A percentile compares a stretch with the other conserved stretches of the same genome.
Conservation (phyloP, 2,113 vertebrate genomes). For the Eretmodus cyanostictus region DNA sequence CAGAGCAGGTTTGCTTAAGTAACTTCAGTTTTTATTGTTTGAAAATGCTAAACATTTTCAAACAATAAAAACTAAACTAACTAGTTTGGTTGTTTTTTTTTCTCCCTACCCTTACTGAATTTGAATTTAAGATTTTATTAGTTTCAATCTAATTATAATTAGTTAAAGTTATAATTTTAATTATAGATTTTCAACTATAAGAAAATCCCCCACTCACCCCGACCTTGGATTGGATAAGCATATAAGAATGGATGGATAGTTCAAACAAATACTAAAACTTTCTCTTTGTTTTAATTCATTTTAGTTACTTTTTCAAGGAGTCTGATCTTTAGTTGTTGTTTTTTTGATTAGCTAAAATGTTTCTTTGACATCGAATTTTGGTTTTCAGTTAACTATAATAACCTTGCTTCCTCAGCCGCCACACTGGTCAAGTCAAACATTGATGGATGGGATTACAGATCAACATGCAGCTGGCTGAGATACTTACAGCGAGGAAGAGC, state of each 20-base stretch:
- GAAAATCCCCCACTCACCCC: neutral
- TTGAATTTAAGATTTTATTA: neutral
- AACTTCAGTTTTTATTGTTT: neutral
- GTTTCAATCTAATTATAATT: neutral
- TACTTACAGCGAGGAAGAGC: slow-evolving; percentile 94
- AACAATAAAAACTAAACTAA: neutral
- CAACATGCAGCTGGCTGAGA: neutral
- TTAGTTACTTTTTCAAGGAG: neutral
- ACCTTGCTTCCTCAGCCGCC: neutral
- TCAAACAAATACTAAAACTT: neutral
- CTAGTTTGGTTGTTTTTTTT: neutral
- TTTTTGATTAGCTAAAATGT: neutral
- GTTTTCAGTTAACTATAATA: neutral
- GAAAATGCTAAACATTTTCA: neutral
- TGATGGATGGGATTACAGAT: neutral
- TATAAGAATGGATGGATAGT: neutral
- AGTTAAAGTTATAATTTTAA: neutral
- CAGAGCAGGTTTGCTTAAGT: neutral
- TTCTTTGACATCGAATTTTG: neutral
- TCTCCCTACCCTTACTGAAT: neutral
- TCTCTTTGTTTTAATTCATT: neutral
- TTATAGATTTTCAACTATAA: neutral
- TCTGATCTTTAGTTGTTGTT: neutral
- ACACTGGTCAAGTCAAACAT: neutral
- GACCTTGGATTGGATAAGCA: neutral